A percentile compares a stretch with the other conserved stretches of the same genome.
Evolutionary conservation across 2,888 invertebrate species (phyloP).

Genomic region (Aleiodes alternator): DNA sequence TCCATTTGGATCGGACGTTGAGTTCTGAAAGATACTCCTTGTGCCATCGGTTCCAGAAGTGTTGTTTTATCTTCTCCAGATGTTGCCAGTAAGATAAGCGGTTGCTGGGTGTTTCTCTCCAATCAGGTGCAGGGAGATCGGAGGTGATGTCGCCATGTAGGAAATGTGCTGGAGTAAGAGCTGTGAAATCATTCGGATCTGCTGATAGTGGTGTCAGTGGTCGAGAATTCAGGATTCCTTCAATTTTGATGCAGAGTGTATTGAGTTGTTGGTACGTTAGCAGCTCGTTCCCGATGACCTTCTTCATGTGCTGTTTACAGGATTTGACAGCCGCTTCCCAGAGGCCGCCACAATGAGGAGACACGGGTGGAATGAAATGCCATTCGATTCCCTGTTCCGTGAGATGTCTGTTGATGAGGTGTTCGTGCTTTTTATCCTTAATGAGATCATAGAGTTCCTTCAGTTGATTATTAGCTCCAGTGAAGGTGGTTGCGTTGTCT

Average conservation of each 20-base stretch:
- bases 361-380: constrained; percentile 58
- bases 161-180: constrained; percentile 52
- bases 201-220: constrained; percentile 49
- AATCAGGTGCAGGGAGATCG: constrained; percentile 37
- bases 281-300: constrained; percentile 49
- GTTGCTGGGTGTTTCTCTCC: constrained; percentile 43
- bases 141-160: constrained; percentile 52
- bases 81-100: constrained; percentile 53
- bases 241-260: constrained; percentile 39
- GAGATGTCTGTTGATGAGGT: constrained; percentile 10
- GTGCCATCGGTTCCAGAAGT: constrained; percentile 54
- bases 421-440: not conserved
- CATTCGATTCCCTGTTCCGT: constrained; percentile 44
- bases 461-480: constrained; percentile 46
- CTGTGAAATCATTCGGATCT: constrained; percentile 50
- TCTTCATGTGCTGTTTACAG: constrained; percentile 59
- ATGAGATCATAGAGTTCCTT: constrained; percentile 40
- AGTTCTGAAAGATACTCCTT: constrained; percentile 53
- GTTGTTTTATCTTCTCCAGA: constrained; percentile 50
- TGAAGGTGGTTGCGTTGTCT: constrained; percentile 53
- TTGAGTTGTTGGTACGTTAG: constrained; percentile 58
- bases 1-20: constrained; percentile 53
- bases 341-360: constrained; percentile 60
- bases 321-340: constrained; percentile 61
- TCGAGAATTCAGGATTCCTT: not conserved